Evolutionary conservation across 2,797 vertebrate species (phyloP).

Genomic region (Lepilemur ruficaudatus): DNA sequence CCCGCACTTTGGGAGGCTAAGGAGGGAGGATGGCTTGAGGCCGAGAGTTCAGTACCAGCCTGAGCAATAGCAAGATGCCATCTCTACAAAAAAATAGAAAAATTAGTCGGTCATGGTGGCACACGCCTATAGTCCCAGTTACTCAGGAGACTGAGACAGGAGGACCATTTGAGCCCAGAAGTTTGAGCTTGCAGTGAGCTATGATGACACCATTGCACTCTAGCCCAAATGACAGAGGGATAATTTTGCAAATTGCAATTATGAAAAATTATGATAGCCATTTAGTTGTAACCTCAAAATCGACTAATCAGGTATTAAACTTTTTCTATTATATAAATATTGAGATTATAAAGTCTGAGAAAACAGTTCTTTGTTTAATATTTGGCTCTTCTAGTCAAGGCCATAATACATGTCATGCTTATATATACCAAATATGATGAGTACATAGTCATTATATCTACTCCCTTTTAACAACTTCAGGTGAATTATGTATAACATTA

Average conservation of each 20-base stretch:
- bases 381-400: neutral
- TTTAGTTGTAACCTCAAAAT: neutral
- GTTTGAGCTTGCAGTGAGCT: too few species aligned
- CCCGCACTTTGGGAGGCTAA: neutral
- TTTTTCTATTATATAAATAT: neutral
- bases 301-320: neutral
- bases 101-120: neutral
- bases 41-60: neutral
- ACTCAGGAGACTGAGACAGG: too few species aligned
- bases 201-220: too few species aligned
- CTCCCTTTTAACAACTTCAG: constrained; percentile 10
- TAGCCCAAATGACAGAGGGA: neutral
- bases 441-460: neutral
- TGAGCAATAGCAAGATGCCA: neutral
- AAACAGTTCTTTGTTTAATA: constrained; percentile 17
- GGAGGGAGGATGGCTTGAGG: neutral
- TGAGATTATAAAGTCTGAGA: neutral
- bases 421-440: neutral
- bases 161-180: too few species aligned
- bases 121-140: neutral
- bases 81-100: neutral
- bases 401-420: neutral
- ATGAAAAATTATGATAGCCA: neutral
- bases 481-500: neutral
- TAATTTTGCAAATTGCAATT: neutral